Evolutionary conservation across 2,113 vertebrate species (phyloP), one percentile per base, ranked within the genome.

Genomic region (Prunella himalayana): DNA sequence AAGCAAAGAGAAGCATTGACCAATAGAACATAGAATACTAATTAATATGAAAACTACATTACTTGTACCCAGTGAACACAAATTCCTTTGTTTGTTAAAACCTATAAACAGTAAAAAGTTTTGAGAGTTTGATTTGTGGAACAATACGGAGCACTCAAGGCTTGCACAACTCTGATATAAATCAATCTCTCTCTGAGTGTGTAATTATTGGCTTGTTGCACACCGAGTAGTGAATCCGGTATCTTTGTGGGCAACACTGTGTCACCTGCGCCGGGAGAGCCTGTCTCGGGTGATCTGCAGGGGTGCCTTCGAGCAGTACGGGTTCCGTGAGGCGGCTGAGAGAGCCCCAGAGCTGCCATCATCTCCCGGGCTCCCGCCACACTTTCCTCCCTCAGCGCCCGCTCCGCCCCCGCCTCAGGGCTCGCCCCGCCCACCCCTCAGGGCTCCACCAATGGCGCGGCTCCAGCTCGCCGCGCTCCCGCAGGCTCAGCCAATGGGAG

Each of bases 291-390:
- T 31, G 61, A 35, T 14, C 13, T 30, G 10, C n/a, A 24, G 59
- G 47, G 12, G 4, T 24, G 12, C 35, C n/a, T 65, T 20, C 8
- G 50, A 30, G 13, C 15, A 5, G n/a, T 8, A 1, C 12, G 24
- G 4, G 5, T 8, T 24, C n/a, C 21, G 42, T 7, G 42, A 16
- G 2, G 35, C 6, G 3, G 7, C 23, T 8, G 6, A 65, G 14
- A 37, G 2, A 15, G 6, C 11, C 23, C 50, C 6, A 5, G 0
- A 2, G 1, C 47, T 0, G 2, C 27, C 39, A 11, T 12, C 5
- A 0, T 0, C 0, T 2, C 24, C 30, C 0, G 6, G 1, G 6
- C 0, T 19, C 9, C 41, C 8, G 3, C 13, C 19, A 8, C 18
- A 3, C 28, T 28, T 6, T 5, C 17, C 20, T 27, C 8, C 25